These are phyloP conservation scores for Amphiprion clarkii DNA, from an alignment of 2,797 vertebrate genomes.

Conservation along the genomic window DNA sequence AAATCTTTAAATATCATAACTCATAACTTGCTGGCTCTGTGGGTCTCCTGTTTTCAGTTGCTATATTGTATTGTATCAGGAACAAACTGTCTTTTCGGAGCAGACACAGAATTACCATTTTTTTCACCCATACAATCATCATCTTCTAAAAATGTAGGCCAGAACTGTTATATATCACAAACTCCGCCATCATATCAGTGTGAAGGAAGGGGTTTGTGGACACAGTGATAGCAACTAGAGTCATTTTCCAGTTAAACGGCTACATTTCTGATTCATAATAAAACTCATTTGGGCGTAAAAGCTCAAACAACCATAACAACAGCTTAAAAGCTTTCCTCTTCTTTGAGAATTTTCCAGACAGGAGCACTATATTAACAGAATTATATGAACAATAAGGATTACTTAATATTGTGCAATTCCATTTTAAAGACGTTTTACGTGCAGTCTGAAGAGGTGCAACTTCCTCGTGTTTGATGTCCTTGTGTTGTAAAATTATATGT, in stretches of 20 bases:
- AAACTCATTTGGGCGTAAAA: constrained; percentile 37
- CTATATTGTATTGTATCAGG: background rate
- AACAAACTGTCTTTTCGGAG: background rate
- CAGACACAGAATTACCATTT: no score
- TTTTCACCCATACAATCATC: no score
- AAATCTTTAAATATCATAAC: background rate
- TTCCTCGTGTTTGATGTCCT: background rate
- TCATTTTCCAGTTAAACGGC: constrained; percentile 27
- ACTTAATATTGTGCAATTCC: background rate
- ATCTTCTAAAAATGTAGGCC: background rate
- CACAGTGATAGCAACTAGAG: constrained; percentile 54
- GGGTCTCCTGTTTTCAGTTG: background rate
- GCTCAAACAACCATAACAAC: constrained; percentile 35
- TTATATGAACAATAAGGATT: background rate
- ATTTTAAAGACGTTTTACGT: background rate
- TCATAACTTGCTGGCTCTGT: background rate
- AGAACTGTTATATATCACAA: background rate
- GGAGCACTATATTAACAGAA: background rate
- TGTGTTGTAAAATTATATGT: constrained; percentile 20
- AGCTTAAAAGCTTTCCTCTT: background rate
- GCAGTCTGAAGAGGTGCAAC: background rate
- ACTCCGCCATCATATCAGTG: background rate
- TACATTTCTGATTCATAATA: constrained; percentile 22
- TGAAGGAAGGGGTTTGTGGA: constrained; percentile 30
- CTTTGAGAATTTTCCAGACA: background rate